Evolutionary conservation across 2,797 vertebrate species (phyloP).

Genomic region (Pipistrellus pipistrellus): DNA sequence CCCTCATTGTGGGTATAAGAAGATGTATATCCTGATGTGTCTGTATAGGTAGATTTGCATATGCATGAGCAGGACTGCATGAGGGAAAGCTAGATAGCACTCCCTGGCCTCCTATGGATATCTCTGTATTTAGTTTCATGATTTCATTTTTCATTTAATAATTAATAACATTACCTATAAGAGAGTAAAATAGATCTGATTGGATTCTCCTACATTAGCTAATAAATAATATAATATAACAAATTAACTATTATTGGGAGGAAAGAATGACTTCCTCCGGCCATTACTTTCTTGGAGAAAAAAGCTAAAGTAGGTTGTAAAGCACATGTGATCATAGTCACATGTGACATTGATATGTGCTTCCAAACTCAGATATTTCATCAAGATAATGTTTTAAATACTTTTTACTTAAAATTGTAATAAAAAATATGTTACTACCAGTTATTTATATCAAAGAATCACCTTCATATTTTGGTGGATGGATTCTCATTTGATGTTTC

Average conservation of each 20-base stretch:
- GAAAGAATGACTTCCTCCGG: neutral
- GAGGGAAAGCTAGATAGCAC: neutral
- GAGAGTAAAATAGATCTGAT: slow-evolving; percentile 55
- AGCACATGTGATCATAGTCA: neutral
- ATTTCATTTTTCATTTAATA: slow-evolving; percentile 66
- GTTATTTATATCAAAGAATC: neutral
- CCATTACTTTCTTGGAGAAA: neutral
- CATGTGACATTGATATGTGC: neutral
- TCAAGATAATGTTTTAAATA: neutral
- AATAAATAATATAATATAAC: slow-evolving; percentile 67
- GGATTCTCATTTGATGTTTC: neutral
- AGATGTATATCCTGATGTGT: neutral
- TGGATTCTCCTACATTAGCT: slow-evolving; percentile 47
- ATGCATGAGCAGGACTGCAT: neutral
- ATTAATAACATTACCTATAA: slow-evolving; percentile 68
- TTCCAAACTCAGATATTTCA: neutral
- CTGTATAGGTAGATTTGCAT: slow-evolving; percentile 15
- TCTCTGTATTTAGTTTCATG: slow-evolving; percentile 54
- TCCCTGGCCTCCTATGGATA: neutral
- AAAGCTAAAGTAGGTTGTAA: neutral
- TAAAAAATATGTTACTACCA: neutral
- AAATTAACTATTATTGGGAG: slow-evolving; percentile 63
- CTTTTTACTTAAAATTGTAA: neutral
- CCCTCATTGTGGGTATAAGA: neutral
- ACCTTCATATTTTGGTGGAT: neutral